Percentiles rank a stretch among this genome's conserved stretches.
These are phyloP conservation scores for Hippocampus guttulatus DNA, from an alignment of 2,113 vertebrate genomes.

Conservation along the genomic window DNA sequence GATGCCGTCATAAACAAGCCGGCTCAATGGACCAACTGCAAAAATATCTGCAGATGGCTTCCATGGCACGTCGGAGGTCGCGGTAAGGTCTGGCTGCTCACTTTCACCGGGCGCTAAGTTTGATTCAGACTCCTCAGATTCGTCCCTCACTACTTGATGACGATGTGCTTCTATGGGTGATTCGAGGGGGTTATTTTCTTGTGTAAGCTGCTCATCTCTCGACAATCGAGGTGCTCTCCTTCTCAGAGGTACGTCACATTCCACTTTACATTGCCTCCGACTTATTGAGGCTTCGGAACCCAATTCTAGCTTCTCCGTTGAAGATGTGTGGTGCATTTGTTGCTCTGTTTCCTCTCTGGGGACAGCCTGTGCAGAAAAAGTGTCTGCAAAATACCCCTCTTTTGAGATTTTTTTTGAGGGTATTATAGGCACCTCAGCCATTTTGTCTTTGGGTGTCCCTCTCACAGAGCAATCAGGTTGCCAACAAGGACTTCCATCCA, in stretches of 20 bases:
- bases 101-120: constrained; percentile 21
- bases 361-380: constrained; percentile 30
- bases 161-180: constrained; percentile 37
- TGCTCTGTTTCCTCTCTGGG: constrained; percentile 49
- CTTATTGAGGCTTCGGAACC: constrained; percentile 30
- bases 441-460: constrained; percentile 38
- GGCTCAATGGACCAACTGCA: constrained; percentile 77
- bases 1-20: constrained; percentile 89
- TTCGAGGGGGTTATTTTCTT: constrained; percentile 52
- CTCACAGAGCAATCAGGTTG: constrained; percentile 45
- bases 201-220: constrained; percentile 43
- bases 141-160: constrained; percentile 41
- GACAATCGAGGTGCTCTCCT: constrained; percentile 35
- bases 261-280: constrained; percentile 41
- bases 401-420: constrained; percentile 50
- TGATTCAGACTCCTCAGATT: constrained; percentile 37
- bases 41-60: constrained; percentile 73
- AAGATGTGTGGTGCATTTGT: constrained; percentile 16
- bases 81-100: constrained; percentile 66
- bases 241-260: constrained; percentile 43
- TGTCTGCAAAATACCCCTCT: constrained; percentile 54
- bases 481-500: constrained; percentile 43
- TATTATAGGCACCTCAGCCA: constrained; percentile 25
- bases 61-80: constrained; percentile 66
- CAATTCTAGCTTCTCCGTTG: constrained; percentile 44